A percentile compares a stretch with the other conserved stretches of the same genome.
phyloP scores from a whole-genome alignment of 2,888 invertebrate species.

The Sarcophaga caerulescens region DNA sequence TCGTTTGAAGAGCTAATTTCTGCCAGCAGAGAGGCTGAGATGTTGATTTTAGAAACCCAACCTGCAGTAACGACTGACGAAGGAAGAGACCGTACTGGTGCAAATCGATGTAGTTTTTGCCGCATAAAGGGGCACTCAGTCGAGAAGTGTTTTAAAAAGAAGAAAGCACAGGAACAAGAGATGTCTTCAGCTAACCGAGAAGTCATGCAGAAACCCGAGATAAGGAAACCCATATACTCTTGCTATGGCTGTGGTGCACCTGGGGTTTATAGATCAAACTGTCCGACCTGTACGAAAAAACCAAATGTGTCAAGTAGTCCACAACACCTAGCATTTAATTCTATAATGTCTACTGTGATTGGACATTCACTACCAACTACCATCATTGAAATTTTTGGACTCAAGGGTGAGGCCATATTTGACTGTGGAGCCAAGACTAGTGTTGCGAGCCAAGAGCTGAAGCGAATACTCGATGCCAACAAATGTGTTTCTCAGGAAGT shows the following conservation, averaged over 20 bases:
- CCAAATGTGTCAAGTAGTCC: constrained; percentile 10
- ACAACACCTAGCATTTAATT: constrained; percentile 39
- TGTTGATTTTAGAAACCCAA: constrained; percentile 38
- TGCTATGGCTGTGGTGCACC: constrained; percentile 34
- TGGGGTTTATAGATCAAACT: constrained; percentile 36
- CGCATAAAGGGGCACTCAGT: constrained; percentile 21
- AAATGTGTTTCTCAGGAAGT: neutral
- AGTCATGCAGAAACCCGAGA: neutral
- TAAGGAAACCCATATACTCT: constrained; percentile 4
- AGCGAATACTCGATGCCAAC: constrained; percentile 9
- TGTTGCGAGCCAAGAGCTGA: constrained; percentile 28
- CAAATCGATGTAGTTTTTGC: constrained; percentile 31
- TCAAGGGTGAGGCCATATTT: constrained; percentile 1
- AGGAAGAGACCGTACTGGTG: constrained; percentile 14
- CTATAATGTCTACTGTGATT: constrained; percentile 32
- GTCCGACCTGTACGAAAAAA: constrained; percentile 16
- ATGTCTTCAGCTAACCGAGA: neutral
- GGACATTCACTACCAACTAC: constrained; percentile 48
- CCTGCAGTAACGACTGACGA: neutral
- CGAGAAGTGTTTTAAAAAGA: constrained; percentile 36
- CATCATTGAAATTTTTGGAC: constrained; percentile 24
- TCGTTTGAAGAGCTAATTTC: constrained; percentile 46
- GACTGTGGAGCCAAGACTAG: constrained; percentile 41
- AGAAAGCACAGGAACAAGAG: neutral
- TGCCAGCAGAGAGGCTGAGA: constrained; percentile 45